Evolutionary conservation across 2,797 vertebrate genomes (phyloP), one percentile per base, ranked within the genome.

Genomic region (Smutsia gigantea): DNA sequence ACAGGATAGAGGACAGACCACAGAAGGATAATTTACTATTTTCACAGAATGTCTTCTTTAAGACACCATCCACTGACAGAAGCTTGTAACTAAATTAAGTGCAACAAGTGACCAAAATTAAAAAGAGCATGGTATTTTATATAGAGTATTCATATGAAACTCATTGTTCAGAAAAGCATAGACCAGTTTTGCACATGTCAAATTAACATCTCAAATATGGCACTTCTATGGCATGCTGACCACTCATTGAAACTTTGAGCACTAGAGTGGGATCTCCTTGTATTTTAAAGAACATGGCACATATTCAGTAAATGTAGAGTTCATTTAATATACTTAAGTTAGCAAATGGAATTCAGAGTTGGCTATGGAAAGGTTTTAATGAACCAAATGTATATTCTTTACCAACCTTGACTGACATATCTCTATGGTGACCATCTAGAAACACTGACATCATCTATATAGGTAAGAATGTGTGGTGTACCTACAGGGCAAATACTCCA

Each of bases 161-260:
- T 51, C 12, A 63, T 49, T 51, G 75, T 93, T 59, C 53, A 72
- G 53, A 90, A 94, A 84, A 42, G 49, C 71, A 78, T 2, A 11
- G 84, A 17, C 14, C 34, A 23, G 27, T 51, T 90, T 57, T 72
- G 31, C 11, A 23, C 61, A 34, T 42, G 75, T 69, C 46, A 71
- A 81, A 21, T 55, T 25, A 37, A 49, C 0, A 2, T 19, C 12
- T 83, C 34, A 21, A 72, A 55, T 4, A 17, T 2, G 46, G 64
- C 13, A 17, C 11, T 9, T 71, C 82, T 31, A 4, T 42, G 72
- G 21, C 4, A 29, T 7, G 12, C 0, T n/a, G 27, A 31, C 29
- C 11, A 19, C 1, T 11, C 2, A 0, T 0, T 68, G 17, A 31
- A 23, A 42, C 25, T 23, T 0, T 74, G 59, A 84, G 31, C 53